A percentile compares a stretch with the other conserved stretches of the same genome.
phyloP scores from a whole-genome alignment of 2,888 invertebrate species.

The Leptopterna dolabrata region DNA sequence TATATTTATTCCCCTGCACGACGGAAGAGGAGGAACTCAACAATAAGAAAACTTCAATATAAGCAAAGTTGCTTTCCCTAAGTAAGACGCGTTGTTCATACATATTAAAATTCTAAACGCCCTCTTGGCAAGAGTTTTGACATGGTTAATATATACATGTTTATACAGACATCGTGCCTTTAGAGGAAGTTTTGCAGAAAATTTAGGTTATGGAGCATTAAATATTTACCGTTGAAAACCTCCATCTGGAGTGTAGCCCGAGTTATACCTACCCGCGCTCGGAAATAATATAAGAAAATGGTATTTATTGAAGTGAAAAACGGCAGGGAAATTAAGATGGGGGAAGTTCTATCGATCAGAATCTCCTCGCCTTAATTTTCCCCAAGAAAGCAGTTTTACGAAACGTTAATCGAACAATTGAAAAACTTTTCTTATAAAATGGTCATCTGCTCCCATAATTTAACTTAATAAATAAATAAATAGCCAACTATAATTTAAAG shows the following conservation, averaged over 20 bases:
- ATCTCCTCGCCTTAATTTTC: no score
- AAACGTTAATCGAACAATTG: no score
- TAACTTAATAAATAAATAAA: no score
- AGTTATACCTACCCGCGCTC: background rate
- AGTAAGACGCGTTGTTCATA: constrained; percentile 55
- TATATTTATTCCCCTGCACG: constrained; percentile 20
- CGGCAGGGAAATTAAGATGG: no score
- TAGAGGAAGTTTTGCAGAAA: constrained; percentile 55
- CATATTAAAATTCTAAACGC: constrained; percentile 58
- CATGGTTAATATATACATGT: constrained; percentile 57
- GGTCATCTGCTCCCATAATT: no score
- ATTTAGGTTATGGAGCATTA: constrained; percentile 58
- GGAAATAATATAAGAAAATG: background rate
- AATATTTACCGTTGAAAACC: constrained; percentile 51
- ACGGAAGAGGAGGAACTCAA: background rate
- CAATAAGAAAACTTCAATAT: constrained; percentile 41
- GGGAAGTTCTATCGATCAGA: no score
- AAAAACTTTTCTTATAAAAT: no score
- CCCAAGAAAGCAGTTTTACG: no score
- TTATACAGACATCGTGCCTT: constrained; percentile 55
- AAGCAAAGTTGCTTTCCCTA: constrained; percentile 20
- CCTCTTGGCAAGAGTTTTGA: constrained; percentile 54
- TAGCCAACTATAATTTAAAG: no score
- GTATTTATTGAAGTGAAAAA: no score
- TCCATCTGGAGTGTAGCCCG: background rate